These are phyloP conservation scores for Lepidostoma basale DNA, from an alignment of 1,140 invertebrate genomes.

Conservation along the genomic window DNA sequence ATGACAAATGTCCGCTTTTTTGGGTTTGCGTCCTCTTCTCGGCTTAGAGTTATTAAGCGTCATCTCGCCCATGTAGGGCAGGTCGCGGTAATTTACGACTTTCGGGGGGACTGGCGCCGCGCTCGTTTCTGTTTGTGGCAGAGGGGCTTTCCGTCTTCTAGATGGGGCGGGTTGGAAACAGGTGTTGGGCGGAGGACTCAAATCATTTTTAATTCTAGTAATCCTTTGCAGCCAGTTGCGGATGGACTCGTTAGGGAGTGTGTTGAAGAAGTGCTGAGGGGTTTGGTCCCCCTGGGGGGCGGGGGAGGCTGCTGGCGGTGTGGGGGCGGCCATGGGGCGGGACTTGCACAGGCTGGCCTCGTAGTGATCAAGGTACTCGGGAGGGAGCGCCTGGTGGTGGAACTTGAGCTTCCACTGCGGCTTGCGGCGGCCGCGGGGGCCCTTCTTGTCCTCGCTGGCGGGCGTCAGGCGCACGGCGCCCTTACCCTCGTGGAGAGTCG, in stretches of 20 bases:
- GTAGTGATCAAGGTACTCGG: constrained; percentile 80
- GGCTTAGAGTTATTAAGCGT: constrained; percentile 85
- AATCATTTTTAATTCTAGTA: constrained; percentile 68
- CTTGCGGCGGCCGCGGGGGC: constrained; percentile 64
- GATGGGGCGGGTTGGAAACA: constrained; percentile 49
- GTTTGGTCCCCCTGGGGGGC: constrained; percentile 54
- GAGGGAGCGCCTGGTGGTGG: constrained; percentile 79
- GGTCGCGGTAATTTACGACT: constrained; percentile 76
- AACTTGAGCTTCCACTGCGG: constrained; percentile 80
- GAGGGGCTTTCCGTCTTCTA: constrained; percentile 31
- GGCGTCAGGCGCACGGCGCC: constrained; percentile 35
- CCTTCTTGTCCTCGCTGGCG: not conserved
- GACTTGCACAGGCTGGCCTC: constrained; percentile 70
- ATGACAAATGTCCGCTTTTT: constrained; percentile 88
- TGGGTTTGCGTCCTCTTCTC: constrained; percentile 81
- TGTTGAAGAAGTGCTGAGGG: constrained; percentile 46
- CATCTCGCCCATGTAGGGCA: constrained; percentile 91
- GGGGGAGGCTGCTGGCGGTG: constrained; percentile 46
- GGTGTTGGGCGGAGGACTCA: constrained; percentile 41
- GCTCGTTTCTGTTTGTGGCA: constrained; percentile 46
- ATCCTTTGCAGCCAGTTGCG: constrained; percentile 76
- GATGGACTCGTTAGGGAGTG: constrained; percentile 65
- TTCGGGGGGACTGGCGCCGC: constrained; percentile 58
- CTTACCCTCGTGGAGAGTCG: constrained; percentile 42
- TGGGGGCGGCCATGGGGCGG: constrained; percentile 46